phyloP scores from a whole-genome alignment of 2,113 vertebrate genomes.

The Peromyscus leucopus region DNA sequence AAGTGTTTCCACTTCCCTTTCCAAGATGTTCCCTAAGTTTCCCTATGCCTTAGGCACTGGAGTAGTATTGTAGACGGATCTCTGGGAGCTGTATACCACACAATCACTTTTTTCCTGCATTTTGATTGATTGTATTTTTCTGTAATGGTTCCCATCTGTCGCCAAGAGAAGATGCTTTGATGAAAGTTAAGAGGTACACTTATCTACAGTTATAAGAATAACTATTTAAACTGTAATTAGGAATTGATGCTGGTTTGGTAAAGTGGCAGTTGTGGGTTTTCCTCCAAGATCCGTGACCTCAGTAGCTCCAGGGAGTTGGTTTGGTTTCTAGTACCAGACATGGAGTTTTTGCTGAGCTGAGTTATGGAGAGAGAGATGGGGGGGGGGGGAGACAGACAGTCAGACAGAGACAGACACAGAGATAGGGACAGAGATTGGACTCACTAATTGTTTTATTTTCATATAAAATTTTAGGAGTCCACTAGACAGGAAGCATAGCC shows the following conservation, averaged over 20 bases:
- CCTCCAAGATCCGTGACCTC: not conserved
- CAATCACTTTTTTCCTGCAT: not conserved
- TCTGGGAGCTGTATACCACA: not conserved
- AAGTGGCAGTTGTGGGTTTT: not conserved
- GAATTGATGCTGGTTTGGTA: not conserved
- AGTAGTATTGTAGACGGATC: too few relatives aligned
- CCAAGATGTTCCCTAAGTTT: not conserved
- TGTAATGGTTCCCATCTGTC: not conserved
- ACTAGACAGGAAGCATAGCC: not conserved
- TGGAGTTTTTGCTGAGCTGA: not conserved
- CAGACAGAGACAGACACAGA: not conserved
- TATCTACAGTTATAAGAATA: not conserved
- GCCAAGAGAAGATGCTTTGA: not conserved
- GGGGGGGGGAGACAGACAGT: rapidly evolving
- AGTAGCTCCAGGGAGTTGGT: not conserved
- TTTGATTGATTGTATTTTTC: not conserved
- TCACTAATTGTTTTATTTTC: not conserved
- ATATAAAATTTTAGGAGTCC: not conserved
- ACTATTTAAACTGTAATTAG: not conserved
- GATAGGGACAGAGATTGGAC: too few relatives aligned
- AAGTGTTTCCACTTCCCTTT: not conserved
- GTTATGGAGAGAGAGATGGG: not conserved
- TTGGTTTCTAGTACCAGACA: not conserved
- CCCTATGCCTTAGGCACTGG: too few relatives aligned
- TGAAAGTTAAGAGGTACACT: not conserved